These are phyloP conservation scores for Acipenser oxyrinchus DNA, from an alignment of 2,797 vertebrate species.

Conservation along the genomic window DNA sequence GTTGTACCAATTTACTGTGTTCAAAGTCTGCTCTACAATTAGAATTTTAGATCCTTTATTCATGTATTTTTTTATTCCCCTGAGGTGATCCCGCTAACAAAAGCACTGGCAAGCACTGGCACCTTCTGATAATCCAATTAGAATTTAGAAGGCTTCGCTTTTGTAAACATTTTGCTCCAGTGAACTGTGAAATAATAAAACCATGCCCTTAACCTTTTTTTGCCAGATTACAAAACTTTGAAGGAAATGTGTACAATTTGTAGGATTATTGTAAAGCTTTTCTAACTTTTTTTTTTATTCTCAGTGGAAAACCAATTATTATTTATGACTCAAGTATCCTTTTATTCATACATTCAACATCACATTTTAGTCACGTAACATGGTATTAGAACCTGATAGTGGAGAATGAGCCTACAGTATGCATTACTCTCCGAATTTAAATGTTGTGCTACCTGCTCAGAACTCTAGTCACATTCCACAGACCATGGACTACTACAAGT, in stretches of 20 bases:
- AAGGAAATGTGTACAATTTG: neutral
- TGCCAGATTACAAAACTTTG: slow-evolving; percentile 12
- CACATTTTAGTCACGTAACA: neutral
- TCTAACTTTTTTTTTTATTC: neutral
- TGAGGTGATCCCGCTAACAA: neutral
- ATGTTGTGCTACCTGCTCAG: neutral
- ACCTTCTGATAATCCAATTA: slow-evolving; percentile 25
- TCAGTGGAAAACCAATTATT: neutral
- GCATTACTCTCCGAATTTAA: neutral
- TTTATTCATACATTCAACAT: too few species aligned
- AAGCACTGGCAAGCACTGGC: neutral
- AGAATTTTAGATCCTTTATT: neutral
- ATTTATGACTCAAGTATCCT: too few species aligned
- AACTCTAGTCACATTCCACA: neutral
- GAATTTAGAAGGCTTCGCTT: slow-evolving; percentile 9
- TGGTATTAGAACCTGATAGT: neutral
- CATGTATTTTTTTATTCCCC: neutral
- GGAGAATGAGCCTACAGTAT: neutral
- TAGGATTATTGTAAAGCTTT: neutral
- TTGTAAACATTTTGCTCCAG: slow-evolving; percentile 25
- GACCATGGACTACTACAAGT: too few species aligned
- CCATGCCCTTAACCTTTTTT: slow-evolving; percentile 7
- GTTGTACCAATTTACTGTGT: neutral
- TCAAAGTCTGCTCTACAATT: neutral
- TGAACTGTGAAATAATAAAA: slow-evolving; percentile 31